phyloP scores from a whole-genome alignment of 2,797 vertebrate species.

The Galagoides demidoff region DNA sequence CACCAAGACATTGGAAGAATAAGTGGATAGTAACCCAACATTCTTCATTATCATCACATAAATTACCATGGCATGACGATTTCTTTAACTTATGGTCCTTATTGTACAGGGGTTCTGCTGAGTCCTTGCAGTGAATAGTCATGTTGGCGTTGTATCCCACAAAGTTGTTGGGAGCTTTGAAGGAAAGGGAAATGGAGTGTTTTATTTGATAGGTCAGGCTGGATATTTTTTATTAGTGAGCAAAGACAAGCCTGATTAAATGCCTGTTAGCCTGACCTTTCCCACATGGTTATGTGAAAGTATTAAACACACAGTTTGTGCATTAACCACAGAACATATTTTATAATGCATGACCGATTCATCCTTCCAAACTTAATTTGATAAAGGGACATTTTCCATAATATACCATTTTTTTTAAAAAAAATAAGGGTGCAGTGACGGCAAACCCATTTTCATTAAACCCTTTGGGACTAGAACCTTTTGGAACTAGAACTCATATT shows the following conservation, averaged over 20 bases:
- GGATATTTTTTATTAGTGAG: not conserved
- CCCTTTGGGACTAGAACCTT: not conserved
- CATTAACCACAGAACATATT: not conserved
- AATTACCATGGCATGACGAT: not conserved
- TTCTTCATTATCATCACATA: not conserved
- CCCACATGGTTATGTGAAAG: not conserved
- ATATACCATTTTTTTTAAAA: not conserved
- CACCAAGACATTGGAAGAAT: not conserved
- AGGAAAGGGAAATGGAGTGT: not conserved
- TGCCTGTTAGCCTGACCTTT: not conserved
- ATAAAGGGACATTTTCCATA: not conserved
- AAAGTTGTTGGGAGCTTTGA: slow-evolving; percentile 26
- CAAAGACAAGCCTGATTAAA: slow-evolving; percentile 31
- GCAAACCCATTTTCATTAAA: not conserved
- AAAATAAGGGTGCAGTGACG: not conserved
- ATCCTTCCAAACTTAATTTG: not conserved
- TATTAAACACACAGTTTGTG: not conserved
- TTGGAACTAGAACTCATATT: slow-evolving; percentile 14
- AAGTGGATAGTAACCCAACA: not conserved
- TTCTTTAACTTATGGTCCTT: not conserved
- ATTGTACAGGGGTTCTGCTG: not conserved
- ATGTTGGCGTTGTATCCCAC: not conserved
- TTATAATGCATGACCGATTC: not conserved
- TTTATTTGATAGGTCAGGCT: slow-evolving; percentile 14
- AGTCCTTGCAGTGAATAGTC: not conserved